Evolutionary conservation across 2,113 vertebrate genomes (phyloP).

Genomic region (Ochotona curzoniae): DNA sequence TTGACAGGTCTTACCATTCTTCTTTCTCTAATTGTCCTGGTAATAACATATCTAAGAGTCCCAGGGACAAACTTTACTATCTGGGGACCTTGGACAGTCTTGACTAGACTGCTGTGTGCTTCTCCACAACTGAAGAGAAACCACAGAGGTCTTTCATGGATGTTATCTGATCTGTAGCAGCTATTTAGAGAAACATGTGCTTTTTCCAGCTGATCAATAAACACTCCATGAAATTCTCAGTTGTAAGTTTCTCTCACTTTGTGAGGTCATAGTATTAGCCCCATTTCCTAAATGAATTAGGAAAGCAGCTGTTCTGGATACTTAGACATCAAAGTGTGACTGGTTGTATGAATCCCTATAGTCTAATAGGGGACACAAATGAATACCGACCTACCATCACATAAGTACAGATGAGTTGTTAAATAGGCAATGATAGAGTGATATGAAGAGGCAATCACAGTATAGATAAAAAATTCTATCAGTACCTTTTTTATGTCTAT

Average conservation of each 20-base stretch:
- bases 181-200: neutral
- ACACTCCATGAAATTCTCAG: neutral
- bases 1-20: neutral
- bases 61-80: neutral
- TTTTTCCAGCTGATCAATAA: neutral
- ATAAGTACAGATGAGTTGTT: neutral
- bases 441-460: constrained; percentile 41
- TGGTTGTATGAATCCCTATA: neutral
- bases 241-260: neutral
- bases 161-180: neutral
- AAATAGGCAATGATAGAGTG: neutral
- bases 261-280: neutral
- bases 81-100: too few species aligned
- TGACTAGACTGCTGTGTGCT: neutral
- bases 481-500: neutral
- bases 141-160: neutral
- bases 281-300: constrained; percentile 44
- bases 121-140: neutral
- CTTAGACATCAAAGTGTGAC: neutral
- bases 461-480: constrained; percentile 21
- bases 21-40: neutral
- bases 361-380: neutral
- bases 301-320: neutral
- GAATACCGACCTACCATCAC: neutral
- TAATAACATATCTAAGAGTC: neutral